Base-by-base conservation (phyloP, 2,797 vertebrate genomes). In the Prunella strophiata region DNA sequence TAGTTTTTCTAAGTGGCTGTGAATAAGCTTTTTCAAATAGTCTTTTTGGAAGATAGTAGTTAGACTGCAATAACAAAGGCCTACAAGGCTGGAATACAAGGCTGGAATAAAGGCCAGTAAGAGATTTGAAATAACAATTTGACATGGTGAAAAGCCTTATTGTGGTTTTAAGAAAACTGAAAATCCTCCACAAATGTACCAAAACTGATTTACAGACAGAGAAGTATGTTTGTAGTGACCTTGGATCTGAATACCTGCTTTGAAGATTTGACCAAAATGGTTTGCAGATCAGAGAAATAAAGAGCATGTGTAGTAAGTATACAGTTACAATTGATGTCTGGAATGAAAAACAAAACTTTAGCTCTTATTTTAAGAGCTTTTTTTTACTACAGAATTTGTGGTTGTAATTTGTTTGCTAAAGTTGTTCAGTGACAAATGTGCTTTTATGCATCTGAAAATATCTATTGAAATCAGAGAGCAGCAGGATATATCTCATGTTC, bases 281-380 rank as follows among this genome's bases (percentile, higher is more conserved):
- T 94, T 97, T 97, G 93, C 92, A 97, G 95, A 96, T 93, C 96
- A 96, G 91, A 97, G 78, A 97, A 98, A 98, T 97, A 96, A 96
- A 94, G 98, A 97, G 95, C 97, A 97, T 97, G 74, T 98, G 97
- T 96, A 95, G 73, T 83, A 88, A 89, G 81, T 93, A 91, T 97
- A 94, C 59, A 85, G 91, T 97, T 97, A 96, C 89, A 91, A 94
- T 95, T 93, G 86, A 93, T 96, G 85, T 85, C 47, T 97, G 87
- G 88, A 97, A 97, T 88, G 84, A 96, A 97, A 97, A 96, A 58
- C 94, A 96, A 90, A 93, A 80, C 57, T 92, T 96, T 48, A 94
- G 48, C 55, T 96, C 90, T 96, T 95, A 58, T 84, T 97, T 95
- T 91, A 94, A 96, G 40, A 3, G 34, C 27, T 75, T 75, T 75